Base-by-base conservation (phyloP, 2,797 vertebrate species). In the Babyrousa celebensis region DNA sequence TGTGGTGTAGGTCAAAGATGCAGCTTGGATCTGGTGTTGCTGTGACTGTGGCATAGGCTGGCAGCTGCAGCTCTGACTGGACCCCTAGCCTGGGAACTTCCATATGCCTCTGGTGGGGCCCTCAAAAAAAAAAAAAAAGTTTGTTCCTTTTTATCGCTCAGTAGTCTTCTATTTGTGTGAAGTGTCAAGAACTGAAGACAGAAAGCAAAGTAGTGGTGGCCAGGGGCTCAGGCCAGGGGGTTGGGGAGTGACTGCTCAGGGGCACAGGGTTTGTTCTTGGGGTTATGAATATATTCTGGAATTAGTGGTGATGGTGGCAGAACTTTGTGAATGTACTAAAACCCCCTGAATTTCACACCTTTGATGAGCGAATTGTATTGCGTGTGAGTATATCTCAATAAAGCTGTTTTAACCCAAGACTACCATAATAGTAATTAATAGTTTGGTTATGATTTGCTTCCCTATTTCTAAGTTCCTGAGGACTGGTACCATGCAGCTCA, bases 331-430 rank as follows among this genome's bases (percentile, higher is more conserved):
- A 54, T 6, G 14, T 48, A 21, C 67, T 68, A 29, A 89, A 93
- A 62, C 27, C 11, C n/a, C 86, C 0, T 20, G 60, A 63, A 18
- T 14, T 2, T 20, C 70, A 82, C 62, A 70, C n/a, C 5, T 68
- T 43, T 77, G 54, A 43, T 48, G 83, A 52, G 12, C 32, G 74
- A 93, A 85, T 67, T 60, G 21, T 79, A 40, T 9, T 15, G 27
- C 23, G 23, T 18, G 40, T 62, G 68, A 75, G 56, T 56, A 40
- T 27, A 68, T 6, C 67, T 68, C 14, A 60, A 43, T 56, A 58
- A 78, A 89, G 65, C 36, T 65, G 78, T 63, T 72, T 93, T 89
- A 65, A 79, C 32, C 36, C 58, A 72, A 75, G 65, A 40, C n/a
- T 18, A 7, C 43, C 32, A 8, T 52, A 5, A 54, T 20, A 48